A percentile compares a stretch with the other conserved stretches of the same genome.
Conservation (phyloP, 1,140 invertebrate species). For the Tetragonula clypearis region DNA sequence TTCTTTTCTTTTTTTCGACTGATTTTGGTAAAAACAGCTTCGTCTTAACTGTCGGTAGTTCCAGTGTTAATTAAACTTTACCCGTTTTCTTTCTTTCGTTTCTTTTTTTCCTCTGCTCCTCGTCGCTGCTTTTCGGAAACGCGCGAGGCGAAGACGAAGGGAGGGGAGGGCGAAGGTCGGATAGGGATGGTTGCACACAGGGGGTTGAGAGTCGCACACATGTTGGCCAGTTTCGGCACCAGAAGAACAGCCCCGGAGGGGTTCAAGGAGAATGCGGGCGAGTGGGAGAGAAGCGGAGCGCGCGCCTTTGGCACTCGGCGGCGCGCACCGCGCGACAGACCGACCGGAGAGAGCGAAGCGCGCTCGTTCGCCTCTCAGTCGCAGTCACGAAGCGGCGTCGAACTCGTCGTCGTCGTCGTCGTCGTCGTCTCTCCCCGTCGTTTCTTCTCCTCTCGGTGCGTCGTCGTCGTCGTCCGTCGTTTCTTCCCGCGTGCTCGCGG, state of each 20-base stretch:
- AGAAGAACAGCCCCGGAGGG: not conserved
- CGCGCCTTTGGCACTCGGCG: not conserved
- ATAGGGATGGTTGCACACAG: no score
- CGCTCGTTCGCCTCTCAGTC: slow-evolving; percentile 67
- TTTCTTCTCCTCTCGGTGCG: not conserved
- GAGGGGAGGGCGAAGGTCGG: not conserved
- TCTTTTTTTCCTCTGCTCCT: not conserved
- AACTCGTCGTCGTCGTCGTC: slow-evolving; percentile 36
- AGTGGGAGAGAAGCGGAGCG: slow-evolving; percentile 7
- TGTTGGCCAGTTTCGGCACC: not conserved
- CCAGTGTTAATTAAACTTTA: no score
- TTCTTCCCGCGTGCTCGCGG: not conserved
- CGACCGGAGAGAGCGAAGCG: not conserved
- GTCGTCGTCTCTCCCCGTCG: not conserved
- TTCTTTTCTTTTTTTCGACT: no score
- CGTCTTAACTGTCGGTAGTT: no score
- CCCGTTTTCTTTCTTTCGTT: not conserved
- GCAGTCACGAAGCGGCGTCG: slow-evolving; percentile 73
- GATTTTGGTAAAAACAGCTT: no score
- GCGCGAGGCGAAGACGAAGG: no score
- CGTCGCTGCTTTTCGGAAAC: not conserved
- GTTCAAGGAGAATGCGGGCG: slow-evolving; percentile 22
- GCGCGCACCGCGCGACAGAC: slow-evolving; percentile 12
- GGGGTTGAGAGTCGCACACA: slow-evolving; percentile 28
- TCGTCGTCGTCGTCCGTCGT: not conserved